Conservation (phyloP, 2,797 vertebrate species). For the Sebastes cheni region DNA sequence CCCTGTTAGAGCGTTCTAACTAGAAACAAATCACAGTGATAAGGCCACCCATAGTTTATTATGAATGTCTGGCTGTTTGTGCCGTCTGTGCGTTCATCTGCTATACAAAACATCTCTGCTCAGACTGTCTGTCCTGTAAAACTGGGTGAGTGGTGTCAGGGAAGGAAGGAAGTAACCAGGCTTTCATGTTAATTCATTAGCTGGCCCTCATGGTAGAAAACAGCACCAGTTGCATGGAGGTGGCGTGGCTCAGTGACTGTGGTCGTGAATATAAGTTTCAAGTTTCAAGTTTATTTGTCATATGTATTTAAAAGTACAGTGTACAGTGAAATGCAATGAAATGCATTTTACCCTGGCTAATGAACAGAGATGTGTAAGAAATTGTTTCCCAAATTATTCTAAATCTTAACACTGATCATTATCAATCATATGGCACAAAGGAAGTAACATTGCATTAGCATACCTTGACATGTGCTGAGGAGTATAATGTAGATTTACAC, state of each 20-base stretch:
- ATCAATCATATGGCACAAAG: neutral
- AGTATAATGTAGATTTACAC: neutral
- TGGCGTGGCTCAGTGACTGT: neutral
- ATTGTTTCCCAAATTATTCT: neutral
- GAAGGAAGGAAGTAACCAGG: slow-evolving; percentile 12
- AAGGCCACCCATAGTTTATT: slow-evolving; percentile 56
- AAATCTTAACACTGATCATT: neutral
- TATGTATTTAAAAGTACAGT: no score
- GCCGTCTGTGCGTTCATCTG: slow-evolving; percentile 70
- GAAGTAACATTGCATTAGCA: neutral
- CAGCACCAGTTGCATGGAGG: neutral
- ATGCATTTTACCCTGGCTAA: no score
- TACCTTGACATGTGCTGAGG: no score
- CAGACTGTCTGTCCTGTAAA: slow-evolving; percentile 43
- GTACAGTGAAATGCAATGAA: no score
- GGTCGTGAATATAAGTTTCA: neutral
- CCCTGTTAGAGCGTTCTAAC: slow-evolving; percentile 31
- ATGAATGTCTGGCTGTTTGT: slow-evolving; percentile 56
- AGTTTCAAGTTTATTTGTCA: no score
- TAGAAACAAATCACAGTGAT: slow-evolving; percentile 55
- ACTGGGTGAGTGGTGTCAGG: slow-evolving; percentile 9
- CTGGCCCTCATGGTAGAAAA: slow-evolving; percentile 12
- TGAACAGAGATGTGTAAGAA: neutral
- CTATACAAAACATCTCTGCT: slow-evolving; percentile 30
- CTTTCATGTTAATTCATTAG: slow-evolving; percentile 40